Evolutionary conservation across 2,797 vertebrate species (phyloP).

Genomic region (Myotis vivesi): DNA sequence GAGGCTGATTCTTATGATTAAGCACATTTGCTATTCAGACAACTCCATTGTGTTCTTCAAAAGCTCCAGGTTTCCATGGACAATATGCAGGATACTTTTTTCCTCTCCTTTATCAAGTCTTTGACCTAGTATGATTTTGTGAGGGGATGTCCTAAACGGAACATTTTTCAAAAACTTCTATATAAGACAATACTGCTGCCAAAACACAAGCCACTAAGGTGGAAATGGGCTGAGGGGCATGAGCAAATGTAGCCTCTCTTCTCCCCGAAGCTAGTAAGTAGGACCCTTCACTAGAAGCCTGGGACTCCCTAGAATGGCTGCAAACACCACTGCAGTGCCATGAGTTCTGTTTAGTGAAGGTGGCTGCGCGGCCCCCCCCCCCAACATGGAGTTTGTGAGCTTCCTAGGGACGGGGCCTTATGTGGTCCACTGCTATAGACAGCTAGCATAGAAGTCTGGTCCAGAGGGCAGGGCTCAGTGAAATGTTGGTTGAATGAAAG

Average conservation of each 20-base stretch:
- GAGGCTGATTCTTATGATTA: not conserved
- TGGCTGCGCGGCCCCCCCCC: too few relatives aligned
- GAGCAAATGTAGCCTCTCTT: not conserved
- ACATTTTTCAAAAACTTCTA: not conserved
- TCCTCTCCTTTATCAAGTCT: not conserved
- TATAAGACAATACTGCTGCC: not conserved
- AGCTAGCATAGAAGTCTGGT: not conserved
- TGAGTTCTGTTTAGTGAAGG: not conserved
- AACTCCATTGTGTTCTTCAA: not conserved
- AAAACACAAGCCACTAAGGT: not conserved
- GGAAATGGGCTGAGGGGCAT: not conserved
- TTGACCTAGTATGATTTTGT: not conserved
- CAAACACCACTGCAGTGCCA: not conserved
- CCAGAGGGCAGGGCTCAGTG: not conserved
- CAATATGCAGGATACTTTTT: not conserved
- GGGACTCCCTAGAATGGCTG: not conserved
- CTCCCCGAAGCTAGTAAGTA: not conserved
- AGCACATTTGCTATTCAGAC: not conserved
- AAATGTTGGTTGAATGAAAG: not conserved
- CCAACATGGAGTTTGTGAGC: not conserved
- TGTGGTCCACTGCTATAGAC: not conserved
- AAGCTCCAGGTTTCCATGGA: not conserved
- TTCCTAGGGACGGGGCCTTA: not conserved
- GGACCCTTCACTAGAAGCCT: not conserved
- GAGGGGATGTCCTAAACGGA: not conserved